These are phyloP conservation scores for Caenorhabditis sp. DNA, from an alignment of 2,888 invertebrate genomes.

Conservation along the genomic window DNA sequence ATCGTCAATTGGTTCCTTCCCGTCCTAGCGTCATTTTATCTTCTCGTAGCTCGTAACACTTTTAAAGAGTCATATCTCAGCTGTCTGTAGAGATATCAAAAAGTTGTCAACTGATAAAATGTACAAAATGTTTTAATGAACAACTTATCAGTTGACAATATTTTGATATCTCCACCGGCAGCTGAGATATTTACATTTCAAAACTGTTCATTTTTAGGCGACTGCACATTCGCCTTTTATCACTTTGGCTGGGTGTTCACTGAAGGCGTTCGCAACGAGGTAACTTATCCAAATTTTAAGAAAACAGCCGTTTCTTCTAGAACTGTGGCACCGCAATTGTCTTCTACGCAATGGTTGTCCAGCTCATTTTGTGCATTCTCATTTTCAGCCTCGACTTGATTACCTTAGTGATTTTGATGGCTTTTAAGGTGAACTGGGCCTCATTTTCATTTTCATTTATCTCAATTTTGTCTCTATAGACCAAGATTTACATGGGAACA, in stretches of 20 bases:
- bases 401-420: constrained; percentile 7
- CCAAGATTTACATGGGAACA: constrained; percentile 1
- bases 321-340: neutral
- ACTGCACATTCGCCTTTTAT: constrained; percentile 25
- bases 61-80: no score
- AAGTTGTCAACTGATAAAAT: no score
- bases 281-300: neutral
- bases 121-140: no score
- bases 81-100: no score
- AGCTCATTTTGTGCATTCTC: neutral
- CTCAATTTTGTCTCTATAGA: neutral
- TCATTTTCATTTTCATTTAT: neutral
- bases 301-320: neutral
- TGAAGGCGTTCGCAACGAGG: neutral
- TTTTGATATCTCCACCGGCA: no score
- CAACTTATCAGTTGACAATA: no score
- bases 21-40: no score
- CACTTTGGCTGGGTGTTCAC: constrained; percentile 30
- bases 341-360: neutral
- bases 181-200: no score
- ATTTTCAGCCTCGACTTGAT: constrained; percentile 14
- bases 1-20: constrained; percentile 7
- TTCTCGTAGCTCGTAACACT: no score
- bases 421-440: constrained; percentile 13
- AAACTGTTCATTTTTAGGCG: no score